A percentile compares a stretch with the other conserved stretches of the same genome.
phyloP scores from a whole-genome alignment of 2,888 invertebrate genomes.

The Cactoblastis cactorum region DNA sequence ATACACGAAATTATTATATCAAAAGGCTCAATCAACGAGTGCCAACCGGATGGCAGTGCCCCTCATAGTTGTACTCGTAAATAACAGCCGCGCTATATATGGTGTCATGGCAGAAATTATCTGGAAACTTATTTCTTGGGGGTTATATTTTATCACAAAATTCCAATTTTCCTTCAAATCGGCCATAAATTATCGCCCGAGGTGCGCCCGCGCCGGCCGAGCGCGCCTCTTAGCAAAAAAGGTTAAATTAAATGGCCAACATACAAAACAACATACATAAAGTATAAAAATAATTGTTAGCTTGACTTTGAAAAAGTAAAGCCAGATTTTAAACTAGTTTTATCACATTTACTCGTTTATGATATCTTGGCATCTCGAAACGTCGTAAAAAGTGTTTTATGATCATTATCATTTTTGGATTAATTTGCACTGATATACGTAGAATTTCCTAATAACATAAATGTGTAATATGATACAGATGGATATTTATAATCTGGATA shows the following conservation, averaged over 20 bases:
- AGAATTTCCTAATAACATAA: too few species aligned
- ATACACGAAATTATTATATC: too few species aligned
- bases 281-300: slow-evolving; percentile 11
- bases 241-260: slow-evolving; percentile 53
- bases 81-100: slow-evolving; percentile 34
- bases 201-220: slow-evolving; percentile 52
- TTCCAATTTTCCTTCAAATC: slow-evolving; percentile 66
- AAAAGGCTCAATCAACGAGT: not conserved
- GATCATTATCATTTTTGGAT: too few species aligned
- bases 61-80: slow-evolving; percentile 24
- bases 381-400: too few species aligned
- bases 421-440: too few species aligned
- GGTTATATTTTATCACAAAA: slow-evolving; percentile 56
- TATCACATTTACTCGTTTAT: too few species aligned
- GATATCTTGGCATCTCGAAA: too few species aligned
- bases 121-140: slow-evolving; percentile 26
- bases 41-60: not conserved
- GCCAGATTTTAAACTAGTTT: not conserved
- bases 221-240: slow-evolving; percentile 49
- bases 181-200: slow-evolving; percentile 59
- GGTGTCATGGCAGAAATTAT: slow-evolving; percentile 32
- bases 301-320: not conserved
- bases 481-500: too few species aligned
- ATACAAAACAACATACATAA: slow-evolving; percentile 47
- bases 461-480: too few species aligned